phyloP scores from a whole-genome alignment of 2,888 invertebrate species.

The Panopea generosa region DNA sequence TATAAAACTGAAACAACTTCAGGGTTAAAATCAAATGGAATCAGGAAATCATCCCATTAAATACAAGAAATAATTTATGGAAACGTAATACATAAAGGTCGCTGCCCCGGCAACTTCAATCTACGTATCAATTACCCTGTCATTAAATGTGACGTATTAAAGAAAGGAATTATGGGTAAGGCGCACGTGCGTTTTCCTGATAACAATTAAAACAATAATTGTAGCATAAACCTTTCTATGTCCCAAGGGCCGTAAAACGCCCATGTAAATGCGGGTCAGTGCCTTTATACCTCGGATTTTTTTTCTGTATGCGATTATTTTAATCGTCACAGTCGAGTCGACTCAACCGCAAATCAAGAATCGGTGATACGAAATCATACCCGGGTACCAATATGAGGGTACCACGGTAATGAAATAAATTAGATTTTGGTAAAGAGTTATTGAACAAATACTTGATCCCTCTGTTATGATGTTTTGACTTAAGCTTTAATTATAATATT shows the following conservation, averaged over 20 bases:
- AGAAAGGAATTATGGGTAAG: slow-evolving; percentile 47
- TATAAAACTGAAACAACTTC: too few species aligned
- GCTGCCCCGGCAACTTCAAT: slow-evolving; percentile 22
- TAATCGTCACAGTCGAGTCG: not conserved
- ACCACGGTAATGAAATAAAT: slow-evolving; percentile 1
- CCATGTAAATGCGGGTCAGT: slow-evolving; percentile 34
- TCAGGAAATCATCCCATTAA: not conserved
- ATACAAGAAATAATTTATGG: not conserved
- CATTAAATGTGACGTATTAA: slow-evolving; percentile 40
- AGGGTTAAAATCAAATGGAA: not conserved
- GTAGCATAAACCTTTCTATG: slow-evolving; percentile 32
- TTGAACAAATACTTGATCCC: too few species aligned
- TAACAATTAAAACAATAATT: slow-evolving; percentile 44
- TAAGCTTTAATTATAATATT: too few species aligned
- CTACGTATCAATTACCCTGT: slow-evolving; percentile 50
- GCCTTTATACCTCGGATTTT: not conserved
- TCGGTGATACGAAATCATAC: not conserved
- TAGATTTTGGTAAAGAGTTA: too few species aligned
- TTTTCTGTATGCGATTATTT: not conserved
- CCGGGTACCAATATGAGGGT: not conserved
- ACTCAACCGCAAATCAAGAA: not conserved
- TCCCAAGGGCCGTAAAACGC: slow-evolving; percentile 25
- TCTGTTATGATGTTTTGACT: too few species aligned
- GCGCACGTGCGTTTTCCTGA: slow-evolving; percentile 54
- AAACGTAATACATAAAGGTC: slow-evolving; percentile 11